These are phyloP conservation scores for Paelopatides confundens DNA, from an alignment of 53 echinoderm and acorn worm species.

Conservation along the genomic window DNA sequence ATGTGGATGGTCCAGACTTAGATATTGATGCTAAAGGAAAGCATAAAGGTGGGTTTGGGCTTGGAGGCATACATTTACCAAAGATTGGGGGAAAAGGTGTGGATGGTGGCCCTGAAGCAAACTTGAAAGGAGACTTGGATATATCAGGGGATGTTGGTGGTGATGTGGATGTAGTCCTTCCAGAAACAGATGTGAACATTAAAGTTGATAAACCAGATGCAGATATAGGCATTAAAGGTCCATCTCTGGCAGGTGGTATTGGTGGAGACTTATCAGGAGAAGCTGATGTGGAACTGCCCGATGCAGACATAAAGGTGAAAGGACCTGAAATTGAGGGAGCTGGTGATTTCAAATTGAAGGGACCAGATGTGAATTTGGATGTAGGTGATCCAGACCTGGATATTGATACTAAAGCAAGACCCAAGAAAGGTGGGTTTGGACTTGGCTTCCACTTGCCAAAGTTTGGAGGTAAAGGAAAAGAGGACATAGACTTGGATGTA, in stretches of 20 bases:
- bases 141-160: slow-evolving; percentile 55
- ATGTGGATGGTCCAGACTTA: slow-evolving; percentile 56
- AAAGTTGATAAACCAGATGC: slow-evolving; percentile 71
- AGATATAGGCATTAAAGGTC: slow-evolving; percentile 57
- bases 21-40: slow-evolving; percentile 50
- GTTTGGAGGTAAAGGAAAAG: slow-evolving; percentile 41
- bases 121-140: slow-evolving; percentile 14
- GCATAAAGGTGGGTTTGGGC: slow-evolving; percentile 39
- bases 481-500: slow-evolving; percentile 29
- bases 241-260: slow-evolving; percentile 8
- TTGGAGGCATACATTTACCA: slow-evolving; percentile 56
- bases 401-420: slow-evolving; percentile 51
- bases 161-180: slow-evolving; percentile 34
- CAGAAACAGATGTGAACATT: slow-evolving; percentile 48
- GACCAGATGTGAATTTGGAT: slow-evolving; percentile 32
- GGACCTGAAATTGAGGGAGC: slow-evolving; percentile 55
- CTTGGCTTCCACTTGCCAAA: slow-evolving; percentile 37
- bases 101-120: slow-evolving; percentile 16
- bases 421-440: slow-evolving; percentile 70
- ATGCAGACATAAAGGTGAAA: slow-evolving; percentile 36
- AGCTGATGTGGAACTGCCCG: slow-evolving; percentile 49
- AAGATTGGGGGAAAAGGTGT: slow-evolving; percentile 72
- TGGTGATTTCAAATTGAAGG: slow-evolving; percentile 40
- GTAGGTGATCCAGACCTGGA: slow-evolving; percentile 13
- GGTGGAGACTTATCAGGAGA: slow-evolving; percentile 14